Evolutionary conservation across 2,888 invertebrate genomes (phyloP).

Genomic region (Boloria selene): DNA sequence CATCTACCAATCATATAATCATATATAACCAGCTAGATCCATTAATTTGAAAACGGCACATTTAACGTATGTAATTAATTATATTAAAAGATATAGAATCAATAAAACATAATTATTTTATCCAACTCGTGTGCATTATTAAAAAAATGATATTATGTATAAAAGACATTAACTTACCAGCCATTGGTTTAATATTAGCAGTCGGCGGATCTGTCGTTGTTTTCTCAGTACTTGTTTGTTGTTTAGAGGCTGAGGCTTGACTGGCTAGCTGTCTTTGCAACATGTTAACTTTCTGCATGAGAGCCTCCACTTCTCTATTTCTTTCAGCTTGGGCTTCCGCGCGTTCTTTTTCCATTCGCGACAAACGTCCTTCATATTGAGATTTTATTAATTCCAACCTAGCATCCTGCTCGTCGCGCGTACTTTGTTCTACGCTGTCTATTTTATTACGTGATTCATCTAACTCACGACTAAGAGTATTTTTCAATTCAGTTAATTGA

Average conservation of each 20-base stretch:
- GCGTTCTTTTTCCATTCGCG: constrained; percentile 88
- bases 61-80: no score
- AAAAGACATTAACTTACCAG: constrained; percentile 80
- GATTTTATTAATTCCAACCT: constrained; percentile 84
- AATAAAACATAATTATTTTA: constrained; percentile 30
- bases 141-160: no score
- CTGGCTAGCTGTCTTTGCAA: constrained; percentile 87
- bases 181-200: constrained; percentile 97
- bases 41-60: no score
- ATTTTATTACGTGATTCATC: constrained; percentile 77
- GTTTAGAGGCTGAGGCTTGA: constrained; percentile 87
- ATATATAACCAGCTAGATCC: no score
- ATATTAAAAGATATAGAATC: no score
- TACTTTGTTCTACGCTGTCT: constrained; percentile 76
- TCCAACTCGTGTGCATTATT: no score
- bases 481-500: constrained; percentile 87
- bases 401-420: constrained; percentile 81
- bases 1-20: no score
- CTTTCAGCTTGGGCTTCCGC: constrained; percentile 84
- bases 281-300: constrained; percentile 86
- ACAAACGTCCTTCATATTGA: constrained; percentile 86
- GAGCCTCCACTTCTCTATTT: constrained; percentile 85
- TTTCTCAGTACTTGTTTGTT: constrained; percentile 81
- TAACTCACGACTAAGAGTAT: constrained; percentile 82
- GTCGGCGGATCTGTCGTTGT: constrained; percentile 85